These are phyloP conservation scores for Ptychodera flava DNA, from an alignment of 35 echinoderm and acorn worm genomes.

Conservation along the genomic window DNA sequence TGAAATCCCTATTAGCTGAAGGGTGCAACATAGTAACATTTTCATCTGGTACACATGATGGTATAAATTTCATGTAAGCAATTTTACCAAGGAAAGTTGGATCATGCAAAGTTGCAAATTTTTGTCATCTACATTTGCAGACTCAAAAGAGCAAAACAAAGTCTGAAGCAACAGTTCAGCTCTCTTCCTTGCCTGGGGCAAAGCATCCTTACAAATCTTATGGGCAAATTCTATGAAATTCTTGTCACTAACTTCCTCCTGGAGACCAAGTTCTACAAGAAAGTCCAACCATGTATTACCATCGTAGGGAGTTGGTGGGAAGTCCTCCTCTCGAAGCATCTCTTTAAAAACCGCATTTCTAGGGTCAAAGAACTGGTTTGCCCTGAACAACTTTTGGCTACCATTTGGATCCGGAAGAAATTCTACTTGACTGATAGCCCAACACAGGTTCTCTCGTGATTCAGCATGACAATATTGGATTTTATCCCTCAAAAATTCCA, in stretches of 20 bases:
- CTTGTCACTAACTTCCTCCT: neutral
- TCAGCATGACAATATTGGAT: too few relatives aligned
- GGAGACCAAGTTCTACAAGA: neutral
- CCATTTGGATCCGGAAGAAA: neutral
- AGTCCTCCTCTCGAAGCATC: neutral
- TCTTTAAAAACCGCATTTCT: neutral
- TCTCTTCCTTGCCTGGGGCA: neutral
- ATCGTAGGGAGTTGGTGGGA: neutral
- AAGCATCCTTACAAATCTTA: too few relatives aligned
- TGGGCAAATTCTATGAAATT: neutral
- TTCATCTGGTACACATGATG: neutral
- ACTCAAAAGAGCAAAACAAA: neutral
- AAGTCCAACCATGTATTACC: neutral
- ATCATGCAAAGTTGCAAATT: neutral
- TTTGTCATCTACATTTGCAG: neutral
- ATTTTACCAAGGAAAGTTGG: neutral
- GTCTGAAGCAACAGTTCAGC: neutral
- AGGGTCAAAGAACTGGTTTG: neutral
- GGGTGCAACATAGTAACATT: neutral
- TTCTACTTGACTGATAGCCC: too few relatives aligned
- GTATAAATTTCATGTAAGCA: neutral
- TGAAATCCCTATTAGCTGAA: neutral
- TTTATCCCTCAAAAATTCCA: neutral
- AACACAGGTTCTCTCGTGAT: too few relatives aligned
- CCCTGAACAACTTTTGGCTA: neutral